Conservation (phyloP, 2,113 vertebrate genomes). For the Phoxinus phoxinus region DNA sequence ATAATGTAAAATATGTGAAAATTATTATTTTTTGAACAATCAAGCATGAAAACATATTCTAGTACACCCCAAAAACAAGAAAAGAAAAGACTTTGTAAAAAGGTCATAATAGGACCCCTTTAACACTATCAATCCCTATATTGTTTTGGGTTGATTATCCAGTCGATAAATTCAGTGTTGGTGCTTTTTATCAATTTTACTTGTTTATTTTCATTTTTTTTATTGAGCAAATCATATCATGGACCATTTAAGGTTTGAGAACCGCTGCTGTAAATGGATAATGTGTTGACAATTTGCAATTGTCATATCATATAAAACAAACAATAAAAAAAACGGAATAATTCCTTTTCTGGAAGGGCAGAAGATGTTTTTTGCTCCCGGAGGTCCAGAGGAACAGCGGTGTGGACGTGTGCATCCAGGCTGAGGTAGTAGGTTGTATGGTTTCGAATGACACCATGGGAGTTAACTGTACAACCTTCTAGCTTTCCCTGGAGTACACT, state of each 20-base stretch:
- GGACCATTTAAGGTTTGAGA: neutral
- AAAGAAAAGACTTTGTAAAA: too few species aligned
- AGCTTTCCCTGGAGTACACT: conserved; percentile 99
- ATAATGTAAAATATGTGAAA: too few species aligned
- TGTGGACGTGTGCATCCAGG: conserved; percentile 97
- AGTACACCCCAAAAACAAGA: too few species aligned
- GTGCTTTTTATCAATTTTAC: neutral
- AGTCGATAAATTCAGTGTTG: neutral
- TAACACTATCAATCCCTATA: too few species aligned
- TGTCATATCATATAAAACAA: neutral
- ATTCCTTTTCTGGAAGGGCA: neutral
- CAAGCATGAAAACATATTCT: too few species aligned
- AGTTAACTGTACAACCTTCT: conserved; percentile 99
- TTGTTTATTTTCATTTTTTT: neutral
- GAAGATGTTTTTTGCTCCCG: conserved; percentile 3
- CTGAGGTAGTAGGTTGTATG: conserved; percentile 99
- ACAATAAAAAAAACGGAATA: neutral
- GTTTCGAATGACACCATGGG: conserved; percentile 99
- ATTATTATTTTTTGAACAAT: too few species aligned
- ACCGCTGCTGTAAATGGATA: neutral
- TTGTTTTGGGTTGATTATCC: neutral
- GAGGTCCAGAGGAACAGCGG: conserved; percentile 48
- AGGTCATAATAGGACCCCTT: too few species aligned
- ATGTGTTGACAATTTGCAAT: neutral
- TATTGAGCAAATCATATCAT: neutral